Conservation (phyloP, 2,888 invertebrate genomes). For the Drosophila infuscata region DNA sequence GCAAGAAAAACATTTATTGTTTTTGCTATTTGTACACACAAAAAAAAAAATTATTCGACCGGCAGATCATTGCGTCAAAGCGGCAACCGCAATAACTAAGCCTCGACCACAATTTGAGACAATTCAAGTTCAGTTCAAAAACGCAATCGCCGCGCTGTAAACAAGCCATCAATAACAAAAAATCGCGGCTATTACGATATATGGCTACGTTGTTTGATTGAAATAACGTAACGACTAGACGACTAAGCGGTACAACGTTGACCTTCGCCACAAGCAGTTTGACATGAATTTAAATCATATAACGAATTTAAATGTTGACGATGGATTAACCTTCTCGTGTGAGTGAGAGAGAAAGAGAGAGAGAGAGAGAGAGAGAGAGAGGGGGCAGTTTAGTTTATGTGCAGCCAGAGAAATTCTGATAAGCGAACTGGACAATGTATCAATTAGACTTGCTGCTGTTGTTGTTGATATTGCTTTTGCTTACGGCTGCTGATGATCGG, state of each 20-base stretch:
- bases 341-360: slow-evolving; percentile 7
- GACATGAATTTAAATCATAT: slow-evolving; percentile 58
- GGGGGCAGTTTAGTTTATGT: slow-evolving; percentile 4
- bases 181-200: slow-evolving; percentile 28
- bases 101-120: slow-evolving; percentile 48
- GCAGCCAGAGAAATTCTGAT: slow-evolving; percentile 50
- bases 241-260: slow-evolving; percentile 25
- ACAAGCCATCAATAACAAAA: slow-evolving; percentile 38
- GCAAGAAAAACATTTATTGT: slow-evolving; percentile 7
- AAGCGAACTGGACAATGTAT: slow-evolving; percentile 37
- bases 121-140: slow-evolving; percentile 71
- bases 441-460: slow-evolving; percentile 14
- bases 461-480: slow-evolving; percentile 17
- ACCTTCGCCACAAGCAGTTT: slow-evolving; percentile 51
- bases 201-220: slow-evolving; percentile 38
- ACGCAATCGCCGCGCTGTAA: slow-evolving; percentile 32
- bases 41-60: slow-evolving; percentile 35
- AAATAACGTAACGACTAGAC: slow-evolving; percentile 33
- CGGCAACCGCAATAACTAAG: slow-evolving; percentile 41
- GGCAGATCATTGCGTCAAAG: slow-evolving; percentile 47
- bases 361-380: slow-evolving; percentile 6
- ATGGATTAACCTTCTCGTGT: slow-evolving; percentile 45
- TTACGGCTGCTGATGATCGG: slow-evolving; percentile 18
- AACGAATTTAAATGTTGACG: slow-evolving; percentile 10
- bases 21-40: slow-evolving; percentile 13